These are phyloP conservation scores for Fistularia commersonii DNA, from an alignment of 2,797 vertebrate species.

Conservation along the genomic window DNA sequence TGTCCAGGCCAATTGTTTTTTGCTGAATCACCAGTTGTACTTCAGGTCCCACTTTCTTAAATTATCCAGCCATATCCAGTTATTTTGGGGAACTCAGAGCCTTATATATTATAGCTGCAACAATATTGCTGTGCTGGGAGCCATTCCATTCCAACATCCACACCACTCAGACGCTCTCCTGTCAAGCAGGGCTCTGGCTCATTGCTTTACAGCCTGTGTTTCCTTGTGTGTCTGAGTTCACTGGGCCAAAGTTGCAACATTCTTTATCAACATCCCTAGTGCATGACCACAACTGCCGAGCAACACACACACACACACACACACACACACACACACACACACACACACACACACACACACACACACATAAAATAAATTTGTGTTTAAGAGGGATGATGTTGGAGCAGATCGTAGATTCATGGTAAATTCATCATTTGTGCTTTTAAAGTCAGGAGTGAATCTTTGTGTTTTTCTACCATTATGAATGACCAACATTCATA, in stretches of 20 bases:
- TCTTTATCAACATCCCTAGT: slow-evolving; percentile 24
- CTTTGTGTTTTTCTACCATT: slow-evolving; percentile 3
- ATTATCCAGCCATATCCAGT: slow-evolving; percentile 3
- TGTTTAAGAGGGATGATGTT: slow-evolving; percentile 13
- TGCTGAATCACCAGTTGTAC: slow-evolving; percentile 37
- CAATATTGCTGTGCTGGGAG: slow-evolving; percentile 41
- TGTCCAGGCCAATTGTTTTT: slow-evolving; percentile 8
- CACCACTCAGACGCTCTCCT: slow-evolving; percentile 35
- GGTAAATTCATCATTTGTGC: slow-evolving; percentile 41
- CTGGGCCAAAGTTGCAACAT: slow-evolving; percentile 19
- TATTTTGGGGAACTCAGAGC: slow-evolving; percentile 13
- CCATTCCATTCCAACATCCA: slow-evolving; percentile 29
- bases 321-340: background rate
- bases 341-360: slow-evolving; percentile 1
- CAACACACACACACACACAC: no score
- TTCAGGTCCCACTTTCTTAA: slow-evolving; percentile 24
- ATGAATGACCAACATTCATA: no score
- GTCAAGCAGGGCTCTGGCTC: slow-evolving; percentile 25
- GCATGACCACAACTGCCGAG: background rate
- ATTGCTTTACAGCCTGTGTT: slow-evolving; percentile 18
- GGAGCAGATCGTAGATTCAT: slow-evolving; percentile 17
- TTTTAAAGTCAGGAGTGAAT: slow-evolving; percentile 12
- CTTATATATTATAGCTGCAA: slow-evolving; percentile 37
- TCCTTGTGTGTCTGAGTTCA: slow-evolving; percentile 3
- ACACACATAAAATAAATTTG: slow-evolving; percentile 1